Percentiles rank a stretch among this genome's conserved stretches.
These are phyloP conservation scores for Elysia crispata DNA, from an alignment of 2,888 invertebrate genomes.

Conservation along the genomic window DNA sequence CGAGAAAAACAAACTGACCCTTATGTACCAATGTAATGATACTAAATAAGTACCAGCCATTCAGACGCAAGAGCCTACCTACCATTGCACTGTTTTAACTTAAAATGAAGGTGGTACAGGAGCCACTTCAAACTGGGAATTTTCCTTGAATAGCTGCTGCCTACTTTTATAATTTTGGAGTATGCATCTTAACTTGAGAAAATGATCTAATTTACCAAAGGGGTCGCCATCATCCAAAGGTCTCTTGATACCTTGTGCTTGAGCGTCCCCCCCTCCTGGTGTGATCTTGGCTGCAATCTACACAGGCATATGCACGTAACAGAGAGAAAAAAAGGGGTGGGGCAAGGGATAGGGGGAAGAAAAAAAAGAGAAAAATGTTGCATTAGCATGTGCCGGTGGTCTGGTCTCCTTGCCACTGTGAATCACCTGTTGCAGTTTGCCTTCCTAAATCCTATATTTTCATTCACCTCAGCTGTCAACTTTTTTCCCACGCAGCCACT, in stretches of 20 bases:
- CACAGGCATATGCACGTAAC: conserved; percentile 48
- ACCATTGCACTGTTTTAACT: no score
- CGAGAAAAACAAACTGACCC: no score
- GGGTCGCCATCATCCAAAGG: conserved; percentile 69
- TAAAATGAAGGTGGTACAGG: no score
- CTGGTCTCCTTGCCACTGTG: conserved; percentile 22
- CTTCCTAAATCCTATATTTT: conserved; percentile 5
- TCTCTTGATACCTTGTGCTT: conserved; percentile 67
- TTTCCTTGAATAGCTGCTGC: no score
- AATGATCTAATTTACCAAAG: conserved; percentile 55
- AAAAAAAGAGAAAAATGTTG: conserved; percentile 38
- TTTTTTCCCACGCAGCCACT: background rate
- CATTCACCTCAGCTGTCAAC: background rate
- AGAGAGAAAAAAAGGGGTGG: conserved; percentile 40
- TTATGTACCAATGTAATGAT: no score
- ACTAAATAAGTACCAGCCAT: no score
- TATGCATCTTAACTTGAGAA: conserved; percentile 47
- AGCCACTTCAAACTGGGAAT: no score
- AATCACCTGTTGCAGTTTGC: conserved; percentile 48
- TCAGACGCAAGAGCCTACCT: no score
- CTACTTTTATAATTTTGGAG: background rate
- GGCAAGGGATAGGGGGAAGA: conserved; percentile 20
- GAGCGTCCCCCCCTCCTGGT: conserved; percentile 70
- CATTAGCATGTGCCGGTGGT: conserved; percentile 36
- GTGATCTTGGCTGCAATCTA: conserved; percentile 75